Evolutionary conservation across 2,797 vertebrate genomes (phyloP), one percentile per base, ranked within the genome.

Genomic region (Echeneis naucrates): DNA sequence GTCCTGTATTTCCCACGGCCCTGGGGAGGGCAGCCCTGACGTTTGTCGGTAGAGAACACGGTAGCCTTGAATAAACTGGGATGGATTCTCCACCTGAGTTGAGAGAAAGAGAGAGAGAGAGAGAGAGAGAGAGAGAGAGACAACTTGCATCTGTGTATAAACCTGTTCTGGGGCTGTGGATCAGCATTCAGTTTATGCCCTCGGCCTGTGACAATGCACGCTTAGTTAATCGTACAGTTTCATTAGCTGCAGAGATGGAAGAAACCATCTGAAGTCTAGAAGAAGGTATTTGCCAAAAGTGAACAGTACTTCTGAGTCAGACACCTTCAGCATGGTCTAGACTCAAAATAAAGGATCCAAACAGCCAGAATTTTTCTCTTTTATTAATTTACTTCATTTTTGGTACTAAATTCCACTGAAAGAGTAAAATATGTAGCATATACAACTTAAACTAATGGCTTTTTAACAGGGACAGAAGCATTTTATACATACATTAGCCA

Each of bases 31-130:
- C 27, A 96, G 91, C 2, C 96, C 96, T 3, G 96, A 97, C 0
- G 95, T 96, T 77, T 98, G 97, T 33, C 97, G 95, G 68, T 95
- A 98, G 88, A 98, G 92, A 35, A 99, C 94, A 3, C 96, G 90
- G 90, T 98, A 99, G 73, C 97, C 97, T 92, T 99, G 97, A 85
- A 98, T 97, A 85, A 99, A 99, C 88, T 98, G 97, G 3, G 97
- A 97, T 53, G 97, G 97, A 54, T 96, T 96, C 71, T 98, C 97
- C 64, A 99, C 97, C 97, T 99, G 80, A 33, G 55, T 54, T 55
- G 33, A 75, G n/a, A 58, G 21, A 17, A 12, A 38, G 24, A 44
- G 19, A n/a, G 19, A 19, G 30, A 63, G 32, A 62, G n/a, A 71
- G 53, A 24, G 23, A n/a, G 71, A 47, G 19, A n/a, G 19, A 19